A percentile compares a stretch with the other conserved stretches of the same genome.
Conservation (phyloP, 1,140 invertebrate species). For the Eufriesea mexicana region DNA sequence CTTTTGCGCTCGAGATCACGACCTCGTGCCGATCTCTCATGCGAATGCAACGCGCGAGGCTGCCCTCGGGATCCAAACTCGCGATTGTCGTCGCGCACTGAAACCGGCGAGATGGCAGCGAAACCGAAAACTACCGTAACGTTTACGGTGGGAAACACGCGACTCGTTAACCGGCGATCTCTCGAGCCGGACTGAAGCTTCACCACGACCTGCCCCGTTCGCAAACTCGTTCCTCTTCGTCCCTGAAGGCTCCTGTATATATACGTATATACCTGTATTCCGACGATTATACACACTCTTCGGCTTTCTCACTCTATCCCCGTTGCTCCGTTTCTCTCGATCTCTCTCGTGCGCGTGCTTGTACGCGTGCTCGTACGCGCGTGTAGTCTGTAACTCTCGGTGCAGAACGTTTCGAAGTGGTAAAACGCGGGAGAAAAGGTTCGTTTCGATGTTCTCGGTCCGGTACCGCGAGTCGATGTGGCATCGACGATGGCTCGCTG, state of each 20-base stretch:
- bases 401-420: neutral
- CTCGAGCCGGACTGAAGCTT: slow-evolving; percentile 34
- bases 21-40: neutral
- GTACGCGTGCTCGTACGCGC: no score
- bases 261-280: slow-evolving; percentile 1
- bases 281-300: neutral
- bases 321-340: neutral
- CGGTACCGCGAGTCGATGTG: slow-evolving; percentile 71
- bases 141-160: slow-evolving; percentile 6
- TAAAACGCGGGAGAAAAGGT: slow-evolving; percentile 28
- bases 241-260: neutral
- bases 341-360: neutral
- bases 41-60: neutral
- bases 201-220: slow-evolving; percentile 47
- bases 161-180: slow-evolving; percentile 24
- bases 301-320: neutral
- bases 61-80: neutral
- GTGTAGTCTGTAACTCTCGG: neutral
- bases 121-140: neutral
- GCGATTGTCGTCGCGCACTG: neutral
- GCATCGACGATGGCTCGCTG: slow-evolving; percentile 59
- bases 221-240: slow-evolving; percentile 60
- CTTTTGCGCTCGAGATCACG: neutral
- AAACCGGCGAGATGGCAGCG: neutral
- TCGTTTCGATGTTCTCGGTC: slow-evolving; percentile 58